phyloP scores from a whole-genome alignment of 1,140 invertebrate species.

The Ceratosolen fusciceps region DNA sequence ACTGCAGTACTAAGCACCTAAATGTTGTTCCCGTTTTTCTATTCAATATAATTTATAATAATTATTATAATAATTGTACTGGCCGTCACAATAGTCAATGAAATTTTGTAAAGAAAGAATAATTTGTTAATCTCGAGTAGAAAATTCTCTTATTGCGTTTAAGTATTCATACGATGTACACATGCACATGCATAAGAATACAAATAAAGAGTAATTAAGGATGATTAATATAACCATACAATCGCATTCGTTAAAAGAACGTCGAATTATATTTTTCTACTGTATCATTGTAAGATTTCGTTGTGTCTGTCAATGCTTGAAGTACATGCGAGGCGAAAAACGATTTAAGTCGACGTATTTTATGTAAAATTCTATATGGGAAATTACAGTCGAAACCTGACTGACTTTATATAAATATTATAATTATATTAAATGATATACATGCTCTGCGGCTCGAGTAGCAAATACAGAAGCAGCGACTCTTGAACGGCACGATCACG shows the following conservation, averaged over 20 bases:
- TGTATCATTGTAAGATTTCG: constrained; percentile 62
- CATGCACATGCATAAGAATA: constrained; percentile 21
- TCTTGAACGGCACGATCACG: constrained; percentile 26
- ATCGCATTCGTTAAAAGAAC: constrained; percentile 56
- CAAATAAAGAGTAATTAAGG: background rate
- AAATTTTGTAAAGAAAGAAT: background rate
- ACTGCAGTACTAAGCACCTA: background rate
- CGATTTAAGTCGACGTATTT: constrained; percentile 35
- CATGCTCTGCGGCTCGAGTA: constrained; percentile 34
- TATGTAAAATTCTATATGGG: constrained; percentile 43
- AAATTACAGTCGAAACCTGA: constrained; percentile 47
- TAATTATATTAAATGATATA: constrained; percentile 48
- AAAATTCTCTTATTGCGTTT: constrained; percentile 41
- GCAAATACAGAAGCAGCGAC: constrained; percentile 20
- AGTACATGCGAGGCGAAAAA: constrained; percentile 40
- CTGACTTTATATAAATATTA: constrained; percentile 42
- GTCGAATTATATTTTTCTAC: constrained; percentile 72
- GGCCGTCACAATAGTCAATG: background rate
- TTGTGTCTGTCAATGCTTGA: constrained; percentile 48
- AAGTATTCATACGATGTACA: constrained; percentile 28
- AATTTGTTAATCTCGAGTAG: constrained; percentile 20
- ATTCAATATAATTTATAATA: background rate
- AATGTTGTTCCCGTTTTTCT: background rate
- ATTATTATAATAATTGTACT: background rate
- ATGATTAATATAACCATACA: constrained; percentile 24